Conservation (phyloP, 2,797 vertebrate genomes). For the Mastacembelus armatus region DNA sequence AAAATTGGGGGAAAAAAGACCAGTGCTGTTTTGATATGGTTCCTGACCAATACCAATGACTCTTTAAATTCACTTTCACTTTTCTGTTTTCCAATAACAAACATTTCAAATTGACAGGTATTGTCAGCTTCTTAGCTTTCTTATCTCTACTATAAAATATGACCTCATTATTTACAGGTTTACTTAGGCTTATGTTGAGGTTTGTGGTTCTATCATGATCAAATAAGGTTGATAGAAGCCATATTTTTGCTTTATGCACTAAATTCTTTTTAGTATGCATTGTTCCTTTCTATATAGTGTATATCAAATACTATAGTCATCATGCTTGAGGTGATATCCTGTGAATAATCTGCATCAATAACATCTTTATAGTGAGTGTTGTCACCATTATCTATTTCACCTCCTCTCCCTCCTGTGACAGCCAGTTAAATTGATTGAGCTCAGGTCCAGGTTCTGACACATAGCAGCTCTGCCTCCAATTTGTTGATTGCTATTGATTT, state of each 20-base stretch:
- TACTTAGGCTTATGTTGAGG: too few species aligned
- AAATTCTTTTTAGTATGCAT: background rate
- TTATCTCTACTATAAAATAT: background rate
- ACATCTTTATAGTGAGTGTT: constrained; percentile 78
- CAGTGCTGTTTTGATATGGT: constrained; percentile 11
- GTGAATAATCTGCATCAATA: constrained; percentile 62
- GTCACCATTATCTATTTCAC: constrained; percentile 69
- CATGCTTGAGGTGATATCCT: constrained; percentile 28
- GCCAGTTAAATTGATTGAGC: constrained; percentile 87
- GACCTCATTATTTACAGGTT: background rate
- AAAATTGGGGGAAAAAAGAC: too few species aligned
- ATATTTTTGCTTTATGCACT: background rate
- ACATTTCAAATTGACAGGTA: too few species aligned
- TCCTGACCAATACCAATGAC: background rate
- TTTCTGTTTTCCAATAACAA: too few species aligned
- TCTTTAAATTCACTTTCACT: background rate
- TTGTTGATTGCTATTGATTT: constrained; percentile 99
- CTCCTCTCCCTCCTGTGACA: constrained; percentile 79
- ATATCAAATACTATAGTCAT: background rate
- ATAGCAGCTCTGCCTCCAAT: constrained; percentile 88
- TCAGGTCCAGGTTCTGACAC: constrained; percentile 87
- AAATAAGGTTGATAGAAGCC: background rate
- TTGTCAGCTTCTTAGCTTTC: background rate
- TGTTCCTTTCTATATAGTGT: too few species aligned
- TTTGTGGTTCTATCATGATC: too few species aligned